Percentiles rank a stretch among this genome's conserved stretches.
These are phyloP conservation scores for Ophion obscuratus DNA, from an alignment of 2,888 invertebrate genomes.

Conservation along the genomic window DNA sequence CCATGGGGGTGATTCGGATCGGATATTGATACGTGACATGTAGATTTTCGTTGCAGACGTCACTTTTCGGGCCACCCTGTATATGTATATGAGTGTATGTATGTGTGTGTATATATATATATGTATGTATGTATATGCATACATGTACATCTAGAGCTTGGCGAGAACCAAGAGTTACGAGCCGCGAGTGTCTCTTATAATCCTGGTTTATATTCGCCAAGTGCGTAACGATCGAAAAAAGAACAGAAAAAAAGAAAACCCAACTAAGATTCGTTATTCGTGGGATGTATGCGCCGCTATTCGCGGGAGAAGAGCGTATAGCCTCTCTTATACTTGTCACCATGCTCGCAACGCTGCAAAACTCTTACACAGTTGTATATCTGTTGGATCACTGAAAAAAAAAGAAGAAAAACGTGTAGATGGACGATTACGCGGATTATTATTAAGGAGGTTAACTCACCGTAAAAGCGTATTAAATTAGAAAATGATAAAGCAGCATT, in stretches of 20 bases:
- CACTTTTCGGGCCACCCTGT: background rate
- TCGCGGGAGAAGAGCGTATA: constrained; percentile 2
- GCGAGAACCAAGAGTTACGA: constrained; percentile 75
- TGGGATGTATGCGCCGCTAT: constrained; percentile 32
- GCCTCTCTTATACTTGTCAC: constrained; percentile 41
- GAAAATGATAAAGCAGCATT: constrained; percentile 51
- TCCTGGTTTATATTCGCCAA: constrained; percentile 78
- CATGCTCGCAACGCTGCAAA: constrained; percentile 16
- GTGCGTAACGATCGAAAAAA: constrained; percentile 69
- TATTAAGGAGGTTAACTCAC: constrained; percentile 56
- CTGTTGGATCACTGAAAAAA: background rate
- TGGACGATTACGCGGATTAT: constrained; percentile 63
- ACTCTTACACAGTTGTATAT: constrained; percentile 20
- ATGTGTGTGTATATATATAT: background rate
- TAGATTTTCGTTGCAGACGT: background rate
- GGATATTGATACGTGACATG: no score
- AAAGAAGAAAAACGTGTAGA: constrained; percentile 36
- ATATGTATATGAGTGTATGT: background rate
- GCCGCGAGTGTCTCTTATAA: constrained; percentile 76
- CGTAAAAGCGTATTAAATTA: constrained; percentile 53
- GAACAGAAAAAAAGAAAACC: constrained; percentile 58
- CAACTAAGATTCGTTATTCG: constrained; percentile 47
- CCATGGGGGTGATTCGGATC: no score
- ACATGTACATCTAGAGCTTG: constrained; percentile 37
- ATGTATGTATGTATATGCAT: background rate